Conservation (phyloP, 2,888 invertebrate species). For the Noctua pronuba region DNA sequence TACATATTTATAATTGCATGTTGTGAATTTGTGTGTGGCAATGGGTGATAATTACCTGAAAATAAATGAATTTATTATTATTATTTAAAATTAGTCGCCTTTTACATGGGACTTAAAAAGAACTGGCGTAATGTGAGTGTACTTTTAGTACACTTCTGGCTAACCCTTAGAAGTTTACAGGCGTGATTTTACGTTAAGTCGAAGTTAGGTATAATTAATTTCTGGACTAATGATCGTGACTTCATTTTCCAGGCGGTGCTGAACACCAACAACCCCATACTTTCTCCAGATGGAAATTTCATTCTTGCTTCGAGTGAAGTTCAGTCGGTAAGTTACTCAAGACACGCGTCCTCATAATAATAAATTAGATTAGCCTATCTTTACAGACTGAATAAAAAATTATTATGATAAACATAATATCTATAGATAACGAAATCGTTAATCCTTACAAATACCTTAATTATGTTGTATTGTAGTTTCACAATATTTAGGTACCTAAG, state of each 20-base stretch:
- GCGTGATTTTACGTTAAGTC: not conserved
- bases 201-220: not conserved
- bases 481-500: not conserved
- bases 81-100: too few species aligned
- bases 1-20: too few species aligned
- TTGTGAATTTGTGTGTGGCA: too few species aligned
- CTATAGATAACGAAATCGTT: slow-evolving; percentile 50
- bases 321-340: slow-evolving; percentile 76
- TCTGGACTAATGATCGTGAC: not conserved
- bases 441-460: slow-evolving; percentile 33
- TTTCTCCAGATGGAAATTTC: slow-evolving; percentile 84
- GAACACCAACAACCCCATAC: slow-evolving; percentile 83
- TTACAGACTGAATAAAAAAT: slow-evolving; percentile 39
- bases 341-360: slow-evolving; percentile 4
- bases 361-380: slow-evolving; percentile 57
- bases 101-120: not conserved
- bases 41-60: too few species aligned
- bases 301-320: slow-evolving; percentile 87
- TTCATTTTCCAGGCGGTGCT: slow-evolving; percentile 75
- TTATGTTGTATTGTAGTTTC: slow-evolving; percentile 17
- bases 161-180: not conserved
- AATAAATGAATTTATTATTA: too few species aligned
- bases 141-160: not conserved
- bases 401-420: slow-evolving; percentile 56
- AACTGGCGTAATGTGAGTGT: not conserved